Percentiles rank a stretch among this genome's conserved stretches.
Conservation (phyloP, 2,888 invertebrate species). For the Amiota communis region DNA sequence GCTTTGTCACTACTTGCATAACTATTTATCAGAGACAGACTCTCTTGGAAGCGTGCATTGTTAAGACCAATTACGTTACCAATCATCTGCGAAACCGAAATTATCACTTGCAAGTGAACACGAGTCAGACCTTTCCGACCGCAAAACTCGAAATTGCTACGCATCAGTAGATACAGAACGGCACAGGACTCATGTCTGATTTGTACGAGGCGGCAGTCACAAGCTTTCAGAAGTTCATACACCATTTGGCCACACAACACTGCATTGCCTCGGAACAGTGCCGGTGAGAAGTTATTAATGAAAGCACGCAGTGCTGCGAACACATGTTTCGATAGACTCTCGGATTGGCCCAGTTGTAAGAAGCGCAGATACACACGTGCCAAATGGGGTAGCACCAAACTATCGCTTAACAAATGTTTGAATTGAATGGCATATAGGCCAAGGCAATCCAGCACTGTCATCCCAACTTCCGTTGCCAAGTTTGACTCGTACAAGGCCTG, state of each 20-base stretch:
- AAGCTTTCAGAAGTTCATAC: slow-evolving; percentile 85
- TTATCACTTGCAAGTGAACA: slow-evolving; percentile 94
- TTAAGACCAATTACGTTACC: slow-evolving; percentile 92
- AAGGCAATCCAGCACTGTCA: slow-evolving; percentile 89
- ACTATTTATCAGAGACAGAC: slow-evolving; percentile 91
- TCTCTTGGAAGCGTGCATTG: slow-evolving; percentile 95
- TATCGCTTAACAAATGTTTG: slow-evolving; percentile 77
- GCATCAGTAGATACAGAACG: slow-evolving; percentile 91
- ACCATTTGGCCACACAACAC: slow-evolving; percentile 86
- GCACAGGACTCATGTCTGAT: slow-evolving; percentile 94
- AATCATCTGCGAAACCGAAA: slow-evolving; percentile 94
- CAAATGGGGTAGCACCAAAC: slow-evolving; percentile 83
- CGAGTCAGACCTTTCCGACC: slow-evolving; percentile 87
- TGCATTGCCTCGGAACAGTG: slow-evolving; percentile 89
- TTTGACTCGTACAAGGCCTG: slow-evolving; percentile 84
- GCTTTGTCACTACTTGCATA: slow-evolving; percentile 94
- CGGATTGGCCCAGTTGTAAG: slow-evolving; percentile 91
- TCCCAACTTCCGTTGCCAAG: slow-evolving; percentile 90
- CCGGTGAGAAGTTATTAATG: slow-evolving; percentile 89
- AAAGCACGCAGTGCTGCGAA: slow-evolving; percentile 94
- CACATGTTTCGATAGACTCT: slow-evolving; percentile 89
- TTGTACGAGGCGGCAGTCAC: slow-evolving; percentile 88
- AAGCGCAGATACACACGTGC: slow-evolving; percentile 91
- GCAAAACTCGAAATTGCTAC: slow-evolving; percentile 94
- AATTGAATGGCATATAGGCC: slow-evolving; percentile 89